Percentiles rank a stretch among this genome's conserved stretches.
Conservation (phyloP, 2,113 vertebrate species). For the Camelus bactrianus region DNA sequence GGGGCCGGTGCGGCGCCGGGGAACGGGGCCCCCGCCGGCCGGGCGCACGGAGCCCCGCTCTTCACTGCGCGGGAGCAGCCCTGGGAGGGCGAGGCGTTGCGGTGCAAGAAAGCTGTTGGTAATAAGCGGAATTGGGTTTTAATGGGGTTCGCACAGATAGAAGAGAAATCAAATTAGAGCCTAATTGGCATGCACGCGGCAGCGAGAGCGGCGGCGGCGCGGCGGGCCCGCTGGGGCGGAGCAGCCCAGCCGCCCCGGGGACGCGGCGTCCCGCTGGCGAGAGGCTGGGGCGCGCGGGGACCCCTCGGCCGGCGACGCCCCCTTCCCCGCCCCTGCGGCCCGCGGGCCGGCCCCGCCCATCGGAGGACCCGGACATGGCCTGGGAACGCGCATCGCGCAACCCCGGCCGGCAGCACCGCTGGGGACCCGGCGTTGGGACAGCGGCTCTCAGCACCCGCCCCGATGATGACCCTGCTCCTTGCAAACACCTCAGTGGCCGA, state of each 20-base stretch:
- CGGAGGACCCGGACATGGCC: accelerated
- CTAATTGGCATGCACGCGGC: constrained; percentile 75
- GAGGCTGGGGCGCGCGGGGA: accelerated
- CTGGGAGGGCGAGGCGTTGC: constrained; percentile 47
- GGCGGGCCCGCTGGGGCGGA: not conserved
- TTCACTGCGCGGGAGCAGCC: not conserved
- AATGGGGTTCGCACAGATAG: constrained; percentile 77
- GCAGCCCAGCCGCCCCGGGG: constrained; percentile 18
- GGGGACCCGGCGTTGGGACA: not conserved
- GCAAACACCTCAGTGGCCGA: not conserved
- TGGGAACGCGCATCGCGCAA: not conserved
- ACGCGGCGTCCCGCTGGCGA: not conserved
- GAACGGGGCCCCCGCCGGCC: not conserved
- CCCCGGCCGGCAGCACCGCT: not conserved
- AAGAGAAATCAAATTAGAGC: constrained; percentile 81
- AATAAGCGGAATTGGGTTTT: constrained; percentile 83
- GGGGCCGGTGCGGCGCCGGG: not conserved
- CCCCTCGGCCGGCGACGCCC: not conserved
- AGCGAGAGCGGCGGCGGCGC: not conserved
- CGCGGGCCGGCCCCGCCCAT: not conserved
- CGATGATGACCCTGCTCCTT: not conserved
- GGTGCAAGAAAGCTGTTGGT: constrained; percentile 72
- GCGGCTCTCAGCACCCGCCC: not conserved
- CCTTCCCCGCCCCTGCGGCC: no score
- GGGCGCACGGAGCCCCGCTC: not conserved